Percentiles rank a stretch among this genome's conserved stretches.
Conservation (phyloP, 2,113 vertebrate genomes). For the Rynchops niger region DNA sequence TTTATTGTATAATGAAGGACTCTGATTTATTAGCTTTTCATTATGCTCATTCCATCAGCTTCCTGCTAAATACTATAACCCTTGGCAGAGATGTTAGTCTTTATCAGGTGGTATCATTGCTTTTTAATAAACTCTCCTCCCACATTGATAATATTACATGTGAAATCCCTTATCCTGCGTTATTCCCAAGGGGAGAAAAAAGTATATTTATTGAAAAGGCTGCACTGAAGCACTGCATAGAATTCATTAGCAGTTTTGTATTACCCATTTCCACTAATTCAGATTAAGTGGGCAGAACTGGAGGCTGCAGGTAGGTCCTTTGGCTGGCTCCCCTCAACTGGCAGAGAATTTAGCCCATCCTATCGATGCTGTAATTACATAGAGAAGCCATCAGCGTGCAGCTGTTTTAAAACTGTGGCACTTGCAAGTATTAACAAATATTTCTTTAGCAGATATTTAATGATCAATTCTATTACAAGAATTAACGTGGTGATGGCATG, state of each 20-base stretch:
- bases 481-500: slow-evolving; percentile 49
- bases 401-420: neutral
- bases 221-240: neutral
- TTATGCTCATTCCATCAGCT: slow-evolving; percentile 67
- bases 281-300: neutral
- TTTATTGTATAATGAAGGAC: slow-evolving; percentile 68
- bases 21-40: slow-evolving; percentile 73
- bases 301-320: neutral
- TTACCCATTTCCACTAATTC: neutral
- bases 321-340: neutral
- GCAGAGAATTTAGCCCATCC: neutral
- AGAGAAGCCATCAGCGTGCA: neutral
- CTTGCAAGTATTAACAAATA: slow-evolving; percentile 37
- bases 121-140: slow-evolving; percentile 73
- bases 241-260: slow-evolving; percentile 35
- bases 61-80: slow-evolving; percentile 66
- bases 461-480: slow-evolving; percentile 55
- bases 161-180: slow-evolving; percentile 46
- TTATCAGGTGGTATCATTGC: slow-evolving; percentile 71
- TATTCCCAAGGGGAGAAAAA: slow-evolving; percentile 45
- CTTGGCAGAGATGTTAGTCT: slow-evolving; percentile 62
- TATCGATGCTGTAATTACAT: neutral
- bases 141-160: slow-evolving; percentile 39
- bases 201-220: slow-evolving; percentile 32
- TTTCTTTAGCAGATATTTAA: slow-evolving; percentile 59